These are phyloP conservation scores for Tarsius wallacei DNA, from an alignment of 2,797 vertebrate species.

Conservation along the genomic window DNA sequence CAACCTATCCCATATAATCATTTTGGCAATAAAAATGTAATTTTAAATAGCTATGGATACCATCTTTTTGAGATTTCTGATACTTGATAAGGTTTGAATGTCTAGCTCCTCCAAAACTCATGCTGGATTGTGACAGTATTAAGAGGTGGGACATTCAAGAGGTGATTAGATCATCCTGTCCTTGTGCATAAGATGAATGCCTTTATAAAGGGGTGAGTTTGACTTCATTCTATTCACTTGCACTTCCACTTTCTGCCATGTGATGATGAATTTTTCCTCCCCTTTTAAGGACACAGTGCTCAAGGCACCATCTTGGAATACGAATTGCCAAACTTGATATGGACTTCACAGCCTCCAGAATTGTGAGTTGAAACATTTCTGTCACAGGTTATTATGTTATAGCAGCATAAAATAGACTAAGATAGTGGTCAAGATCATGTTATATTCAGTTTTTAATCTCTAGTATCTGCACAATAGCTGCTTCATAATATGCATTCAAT, in stretches of 20 bases:
- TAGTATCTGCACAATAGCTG: background rate
- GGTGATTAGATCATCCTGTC: background rate
- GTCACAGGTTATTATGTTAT: background rate
- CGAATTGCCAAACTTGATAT: background rate
- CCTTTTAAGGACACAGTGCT: background rate
- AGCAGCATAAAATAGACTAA: background rate
- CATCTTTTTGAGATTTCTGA: background rate
- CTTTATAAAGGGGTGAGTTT: background rate
- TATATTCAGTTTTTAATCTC: background rate
- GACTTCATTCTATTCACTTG: background rate
- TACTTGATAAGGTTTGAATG: background rate
- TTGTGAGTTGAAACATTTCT: background rate
- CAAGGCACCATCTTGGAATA: background rate
- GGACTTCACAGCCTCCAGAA: background rate
- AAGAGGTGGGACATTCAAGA: background rate
- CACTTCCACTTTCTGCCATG: background rate
- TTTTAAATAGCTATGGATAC: conserved; percentile 11
- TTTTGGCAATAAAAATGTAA: background rate
- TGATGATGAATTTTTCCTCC: background rate
- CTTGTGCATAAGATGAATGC: background rate
- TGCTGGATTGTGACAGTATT: background rate
- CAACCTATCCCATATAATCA: background rate
- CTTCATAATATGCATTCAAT: background rate
- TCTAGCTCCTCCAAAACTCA: background rate
- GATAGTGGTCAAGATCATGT: background rate